phyloP scores from a whole-genome alignment of 2,797 vertebrate species.

The Buphagus erythrorhynchus region DNA sequence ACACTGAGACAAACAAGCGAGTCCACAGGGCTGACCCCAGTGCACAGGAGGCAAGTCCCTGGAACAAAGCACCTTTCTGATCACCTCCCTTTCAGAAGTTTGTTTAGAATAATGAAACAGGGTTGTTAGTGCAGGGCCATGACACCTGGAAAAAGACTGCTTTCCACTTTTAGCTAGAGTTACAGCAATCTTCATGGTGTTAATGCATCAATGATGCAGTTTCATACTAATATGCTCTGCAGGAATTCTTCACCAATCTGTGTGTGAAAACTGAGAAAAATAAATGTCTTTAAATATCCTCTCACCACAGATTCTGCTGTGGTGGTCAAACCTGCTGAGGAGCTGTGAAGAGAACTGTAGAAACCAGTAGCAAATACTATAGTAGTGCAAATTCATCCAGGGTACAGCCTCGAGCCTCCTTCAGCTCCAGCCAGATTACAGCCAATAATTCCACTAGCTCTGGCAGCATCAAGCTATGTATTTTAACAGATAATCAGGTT shows the following conservation, averaged over 20 bases:
- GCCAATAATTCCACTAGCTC: neutral
- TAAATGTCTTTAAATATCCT: neutral
- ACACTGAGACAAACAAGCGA: neutral
- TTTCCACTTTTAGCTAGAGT: neutral
- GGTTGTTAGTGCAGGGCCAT: neutral
- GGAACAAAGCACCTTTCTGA: neutral
- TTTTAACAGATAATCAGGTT: neutral
- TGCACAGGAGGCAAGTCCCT: rapidly evolving
- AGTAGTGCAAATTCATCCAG: neutral
- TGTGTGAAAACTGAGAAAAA: neutral
- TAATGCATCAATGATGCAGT: neutral
- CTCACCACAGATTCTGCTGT: conserved; percentile 28
- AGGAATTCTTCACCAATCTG: conserved; percentile 27
- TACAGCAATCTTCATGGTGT: neutral
- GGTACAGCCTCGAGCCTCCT: neutral
- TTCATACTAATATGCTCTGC: conserved; percentile 13
- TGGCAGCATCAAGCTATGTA: neutral
- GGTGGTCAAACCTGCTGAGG: neutral
- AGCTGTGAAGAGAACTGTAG: neutral
- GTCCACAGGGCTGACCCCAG: neutral
- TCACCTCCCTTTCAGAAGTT: neutral
- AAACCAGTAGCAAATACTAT: neutral
- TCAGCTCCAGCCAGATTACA: neutral
- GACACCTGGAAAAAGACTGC: neutral
- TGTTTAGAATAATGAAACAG: neutral